phyloP scores from a whole-genome alignment of 2,888 invertebrate genomes.

The Dasypogon diadema region DNA sequence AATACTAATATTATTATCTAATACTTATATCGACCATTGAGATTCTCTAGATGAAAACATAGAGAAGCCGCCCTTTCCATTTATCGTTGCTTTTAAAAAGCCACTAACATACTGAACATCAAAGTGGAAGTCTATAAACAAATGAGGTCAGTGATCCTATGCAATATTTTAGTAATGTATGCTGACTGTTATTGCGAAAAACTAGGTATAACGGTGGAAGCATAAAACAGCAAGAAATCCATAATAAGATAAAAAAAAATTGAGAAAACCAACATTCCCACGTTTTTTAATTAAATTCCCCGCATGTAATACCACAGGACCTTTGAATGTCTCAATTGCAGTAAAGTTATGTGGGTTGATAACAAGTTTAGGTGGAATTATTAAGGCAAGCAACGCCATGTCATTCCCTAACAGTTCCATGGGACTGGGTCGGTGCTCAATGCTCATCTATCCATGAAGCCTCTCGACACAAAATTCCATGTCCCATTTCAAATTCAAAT shows the following conservation, averaged over 20 bases:
- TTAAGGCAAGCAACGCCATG: neutral
- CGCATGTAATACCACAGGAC: neutral
- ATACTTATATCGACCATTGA: too few species aligned
- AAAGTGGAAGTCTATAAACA: too few species aligned
- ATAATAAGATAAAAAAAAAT: neutral
- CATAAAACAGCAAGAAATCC: neutral
- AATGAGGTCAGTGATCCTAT: too few species aligned
- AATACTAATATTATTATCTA: too few species aligned
- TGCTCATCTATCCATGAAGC: constrained; percentile 19
- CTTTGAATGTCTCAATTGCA: neutral
- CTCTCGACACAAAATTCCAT: neutral
- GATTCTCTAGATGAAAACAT: too few species aligned
- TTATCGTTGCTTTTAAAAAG: too few species aligned
- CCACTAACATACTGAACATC: too few species aligned
- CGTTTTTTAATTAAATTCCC: constrained; percentile 26
- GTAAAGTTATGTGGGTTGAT: neutral
- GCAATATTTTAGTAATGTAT: too few species aligned
- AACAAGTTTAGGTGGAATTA: neutral
- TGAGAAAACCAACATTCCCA: neutral
- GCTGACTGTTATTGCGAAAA: too few species aligned
- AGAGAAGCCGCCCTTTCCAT: too few species aligned
- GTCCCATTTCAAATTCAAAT: constrained; percentile 14
- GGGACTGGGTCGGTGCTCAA: neutral
- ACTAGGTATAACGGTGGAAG: too few species aligned
- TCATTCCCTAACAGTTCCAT: neutral